A percentile compares a stretch with the other conserved stretches of the same genome.
These are phyloP conservation scores for Metopolophium dirhodum DNA, from an alignment of 1,140 invertebrate genomes.

Conservation along the genomic window DNA sequence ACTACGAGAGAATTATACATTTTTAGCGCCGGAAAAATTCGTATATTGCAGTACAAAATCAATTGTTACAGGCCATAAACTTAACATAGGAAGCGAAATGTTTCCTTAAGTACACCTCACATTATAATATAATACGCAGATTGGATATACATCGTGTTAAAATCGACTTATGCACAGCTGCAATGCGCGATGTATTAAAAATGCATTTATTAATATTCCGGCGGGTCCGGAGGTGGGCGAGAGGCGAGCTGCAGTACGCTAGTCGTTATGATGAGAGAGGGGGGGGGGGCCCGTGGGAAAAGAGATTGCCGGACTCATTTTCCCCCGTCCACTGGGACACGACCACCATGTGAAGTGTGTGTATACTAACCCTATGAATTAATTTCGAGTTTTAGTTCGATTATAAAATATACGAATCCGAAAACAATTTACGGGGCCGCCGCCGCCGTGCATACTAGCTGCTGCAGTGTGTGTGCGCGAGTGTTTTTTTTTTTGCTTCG, in stretches of 20 bases:
- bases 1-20: background rate
- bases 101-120: background rate
- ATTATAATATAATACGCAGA: background rate
- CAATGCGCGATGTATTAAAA: background rate
- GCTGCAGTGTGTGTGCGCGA: background rate
- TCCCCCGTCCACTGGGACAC: constrained; percentile 25
- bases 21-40: background rate
- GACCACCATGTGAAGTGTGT: background rate
- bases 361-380: constrained; percentile 11
- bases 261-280: background rate
- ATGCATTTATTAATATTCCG: constrained; percentile 33
- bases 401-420: constrained; percentile 19
- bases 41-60: background rate
- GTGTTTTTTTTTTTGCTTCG: background rate
- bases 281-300: constrained; percentile 20
- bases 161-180: constrained; percentile 12
- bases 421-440: constrained; percentile 8
- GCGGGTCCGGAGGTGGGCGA: background rate
- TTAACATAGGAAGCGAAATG: background rate
- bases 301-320: constrained; percentile 28
- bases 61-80: background rate
- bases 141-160: background rate
- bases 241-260: background rate
- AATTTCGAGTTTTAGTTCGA: constrained; percentile 45
- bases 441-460: background rate